Evolutionary conservation across 1,140 invertebrate species (phyloP).

Genomic region (Cotesia typhae): DNA sequence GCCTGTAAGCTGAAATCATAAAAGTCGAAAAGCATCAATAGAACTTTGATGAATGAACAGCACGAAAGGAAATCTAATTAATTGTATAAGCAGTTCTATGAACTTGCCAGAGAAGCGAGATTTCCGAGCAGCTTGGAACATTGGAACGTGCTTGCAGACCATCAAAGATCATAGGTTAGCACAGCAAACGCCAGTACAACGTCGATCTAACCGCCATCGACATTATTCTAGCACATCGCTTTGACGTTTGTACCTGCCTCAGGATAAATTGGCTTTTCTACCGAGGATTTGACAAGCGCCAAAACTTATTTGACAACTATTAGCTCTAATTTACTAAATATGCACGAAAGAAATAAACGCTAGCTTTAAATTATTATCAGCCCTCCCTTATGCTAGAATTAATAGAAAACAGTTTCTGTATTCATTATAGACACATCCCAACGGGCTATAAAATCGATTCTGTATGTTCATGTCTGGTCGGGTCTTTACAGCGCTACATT

Average conservation of each 20-base stretch:
- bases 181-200: constrained; percentile 24
- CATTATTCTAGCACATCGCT: constrained; percentile 43
- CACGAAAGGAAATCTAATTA: constrained; percentile 12
- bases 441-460: too few species aligned
- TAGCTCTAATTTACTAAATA: not conserved
- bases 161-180: constrained; percentile 28
- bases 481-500: too few species aligned
- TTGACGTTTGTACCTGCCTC: constrained; percentile 42
- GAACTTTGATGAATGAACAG: constrained; percentile 8
- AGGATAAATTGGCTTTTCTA: constrained; percentile 44
- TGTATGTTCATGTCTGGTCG: too few species aligned
- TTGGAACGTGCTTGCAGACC: constrained; percentile 19
- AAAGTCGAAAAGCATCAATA: not conserved
- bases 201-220: constrained; percentile 33
- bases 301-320: constrained; percentile 6
- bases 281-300: constrained; percentile 38
- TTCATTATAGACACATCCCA: too few species aligned
- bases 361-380: too few species aligned
- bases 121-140: constrained; percentile 14
- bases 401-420: too few species aligned
- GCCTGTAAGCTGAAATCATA: not conserved
- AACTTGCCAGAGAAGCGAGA: constrained; percentile 8
- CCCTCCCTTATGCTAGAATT: too few species aligned
- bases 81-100: constrained; percentile 1
- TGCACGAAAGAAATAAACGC: not conserved